Base-by-base conservation (phyloP, 1,140 invertebrate species). In the Apis laboriosa region DNA sequence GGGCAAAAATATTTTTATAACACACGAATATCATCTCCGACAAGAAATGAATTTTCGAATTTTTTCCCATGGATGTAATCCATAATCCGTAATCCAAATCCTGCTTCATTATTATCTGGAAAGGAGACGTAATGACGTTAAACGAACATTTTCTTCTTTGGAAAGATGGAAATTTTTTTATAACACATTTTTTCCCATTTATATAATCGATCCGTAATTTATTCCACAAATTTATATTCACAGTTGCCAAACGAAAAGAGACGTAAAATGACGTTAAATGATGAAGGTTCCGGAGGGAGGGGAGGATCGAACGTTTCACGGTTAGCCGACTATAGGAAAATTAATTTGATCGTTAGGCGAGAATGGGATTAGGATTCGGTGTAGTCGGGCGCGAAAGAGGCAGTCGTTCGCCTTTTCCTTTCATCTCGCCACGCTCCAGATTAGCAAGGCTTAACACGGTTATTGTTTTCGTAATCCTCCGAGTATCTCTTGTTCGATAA, bases 381-480 rank as follows among this genome's bases (percentile, higher is more conserved):
- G 70, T 67, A 86, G 67, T 77, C 51, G 77, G 17, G 60, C 49
- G 76, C 17, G 58, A 88, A 77, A 63, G 49, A 80, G 43, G 34
- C 34, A 58, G 53, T 74, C 81, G 34, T 85, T 82, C 51, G 56
- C 34, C 21, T 49, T 68, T 80, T 77, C 78, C 75, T 88, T 88
- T 88, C 88, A 88, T 79, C 66, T 77, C 58, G 83, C 51, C 13
- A 17, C 19, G 61, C 4, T 60, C 61, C 51, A 73, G 83, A 88
- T 88, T 83, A 88, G 34, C 66, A n/a, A 83, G 76, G 80, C 79
- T 83, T 88, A 85, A 83, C 79, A 77, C 77, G 60, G 67, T 88
- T 87, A 87, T 88, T 87, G 71, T 85, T 84, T 82, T 68, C 83
- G 66, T 83, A 83, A 88, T 85, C 75, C 63, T 51, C 17, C 72